Base-by-base conservation (phyloP, 2,113 vertebrate species). In the Cheilinus undulatus region DNA sequence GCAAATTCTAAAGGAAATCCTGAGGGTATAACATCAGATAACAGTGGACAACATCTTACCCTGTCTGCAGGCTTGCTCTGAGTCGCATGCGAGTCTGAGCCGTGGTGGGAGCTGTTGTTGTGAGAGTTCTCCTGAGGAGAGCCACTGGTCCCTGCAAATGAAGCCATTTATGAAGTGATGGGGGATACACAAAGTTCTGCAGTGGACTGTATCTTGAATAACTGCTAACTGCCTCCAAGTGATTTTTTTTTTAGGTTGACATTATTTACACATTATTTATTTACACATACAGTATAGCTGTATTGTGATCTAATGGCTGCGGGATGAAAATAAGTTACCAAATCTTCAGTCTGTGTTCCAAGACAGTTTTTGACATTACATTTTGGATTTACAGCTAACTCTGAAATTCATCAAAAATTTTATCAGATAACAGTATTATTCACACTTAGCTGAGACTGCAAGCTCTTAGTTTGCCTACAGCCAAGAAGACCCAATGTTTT, bases 41-140 rank as follows among this genome's bases (percentile, higher is more conserved):
- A 59, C 6, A 8, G 6, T 10, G 49, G 62, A n/a, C 30, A 58
- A 69, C 4, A 3, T 93, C 97, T 97, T 91, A 99, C 97, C 93
- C 94, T 89, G 88, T 99, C 97, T 92, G 97, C 93, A 85, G 96
- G 94, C 94, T 97, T 98, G 94, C 94, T 95, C 93, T 96, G 96
- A 92, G 95, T 94, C 0, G 94, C 93, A 92, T 97, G 97, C 83
- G 96, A 95, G 93, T 99, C 97, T 82, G 96, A 93, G 90, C 95
- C 95, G 92, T 97, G 96, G 93, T 97, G 96, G 94, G 95, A 93
- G 94, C 95, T 97, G 93, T 96, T 96, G 94, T 96, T 99, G 93
- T 97, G 95, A 86, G 96, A 95, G 92, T 97, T 97, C 93, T 99
- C 97, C 90, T 98, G 97, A 90, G 98, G 98, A 95, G 97, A 98